A percentile compares a stretch with the other conserved stretches of the same genome.
phyloP scores from a whole-genome alignment of 2,888 invertebrate species.

The Heliconius sara region DNA sequence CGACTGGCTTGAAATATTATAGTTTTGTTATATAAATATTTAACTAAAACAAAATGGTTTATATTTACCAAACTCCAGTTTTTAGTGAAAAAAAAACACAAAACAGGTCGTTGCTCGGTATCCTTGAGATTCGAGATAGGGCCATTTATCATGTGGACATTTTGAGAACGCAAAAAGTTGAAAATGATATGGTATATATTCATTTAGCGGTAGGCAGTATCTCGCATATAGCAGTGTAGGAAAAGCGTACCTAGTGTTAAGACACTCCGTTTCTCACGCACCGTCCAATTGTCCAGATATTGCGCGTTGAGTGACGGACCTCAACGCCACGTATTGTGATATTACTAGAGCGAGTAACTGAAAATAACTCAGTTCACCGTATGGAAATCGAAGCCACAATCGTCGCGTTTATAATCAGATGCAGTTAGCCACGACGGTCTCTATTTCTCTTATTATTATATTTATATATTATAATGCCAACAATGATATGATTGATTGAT shows the following conservation, averaged over 20 bases:
- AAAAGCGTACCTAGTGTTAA: background rate
- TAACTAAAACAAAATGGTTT: background rate
- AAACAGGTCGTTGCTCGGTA: conserved; percentile 18
- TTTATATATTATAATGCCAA: conserved; percentile 1
- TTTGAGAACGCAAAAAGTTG: conserved; percentile 18
- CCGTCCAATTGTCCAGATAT: background rate
- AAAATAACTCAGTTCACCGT: background rate
- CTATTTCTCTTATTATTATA: background rate
- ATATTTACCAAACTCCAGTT: background rate
- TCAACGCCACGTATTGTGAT: background rate
- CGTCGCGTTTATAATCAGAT: background rate
- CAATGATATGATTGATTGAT: conserved; percentile 6
- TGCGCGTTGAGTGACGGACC: background rate
- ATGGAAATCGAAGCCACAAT: background rate
- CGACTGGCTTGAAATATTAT: background rate
- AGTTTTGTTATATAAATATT: background rate
- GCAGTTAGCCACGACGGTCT: background rate
- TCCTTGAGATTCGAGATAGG: conserved; percentile 26
- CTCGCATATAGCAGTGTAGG: background rate
- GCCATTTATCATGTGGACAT: conserved; percentile 24
- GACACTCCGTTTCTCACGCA: background rate
- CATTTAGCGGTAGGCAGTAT: background rate
- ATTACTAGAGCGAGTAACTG: background rate
- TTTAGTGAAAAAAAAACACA: background rate
- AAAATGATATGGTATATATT: background rate